Evolutionary conservation across 37 sponge, comb jelly and placozoan genomes (phyloP).

Genomic region (Chondrilla cf. caribensis): DNA sequence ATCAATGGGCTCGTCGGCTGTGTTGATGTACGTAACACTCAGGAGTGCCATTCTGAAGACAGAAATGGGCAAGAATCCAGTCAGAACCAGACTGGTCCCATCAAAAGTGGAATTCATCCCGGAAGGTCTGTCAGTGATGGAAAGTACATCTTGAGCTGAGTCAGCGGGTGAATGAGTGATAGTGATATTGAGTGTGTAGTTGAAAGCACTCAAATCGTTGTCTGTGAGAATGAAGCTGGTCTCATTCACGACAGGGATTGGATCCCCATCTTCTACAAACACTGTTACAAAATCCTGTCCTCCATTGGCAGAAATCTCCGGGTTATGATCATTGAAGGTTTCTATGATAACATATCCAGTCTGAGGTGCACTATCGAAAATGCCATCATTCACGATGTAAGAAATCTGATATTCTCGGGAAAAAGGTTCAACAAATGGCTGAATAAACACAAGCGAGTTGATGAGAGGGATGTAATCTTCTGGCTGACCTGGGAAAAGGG

Average conservation of each 20-base stretch:
- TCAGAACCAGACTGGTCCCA: conserved; percentile 8
- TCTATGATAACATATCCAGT: conserved; percentile 16
- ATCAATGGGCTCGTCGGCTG: conserved; percentile 49
- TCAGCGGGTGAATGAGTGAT: conserved; percentile 37
- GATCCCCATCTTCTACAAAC: conserved; percentile 57
- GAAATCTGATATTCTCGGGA: conserved; percentile 13
- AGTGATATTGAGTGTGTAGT: conserved; percentile 38
- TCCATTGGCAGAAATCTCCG: conserved; percentile 52
- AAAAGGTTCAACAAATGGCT: conserved; percentile 49
- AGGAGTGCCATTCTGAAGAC: not conserved
- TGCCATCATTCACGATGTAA: conserved; percentile 62
- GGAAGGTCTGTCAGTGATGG: conserved; percentile 29
- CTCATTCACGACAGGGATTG: conserved; percentile 49
- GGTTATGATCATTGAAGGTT: conserved; percentile 39
- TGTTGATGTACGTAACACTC: conserved; percentile 45
- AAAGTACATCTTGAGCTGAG: conserved; percentile 44
- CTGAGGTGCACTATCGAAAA: conserved; percentile 37
- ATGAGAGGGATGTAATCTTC: conserved; percentile 55
- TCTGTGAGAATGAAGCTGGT: conserved; percentile 59
- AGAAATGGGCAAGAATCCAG: conserved; percentile 19
- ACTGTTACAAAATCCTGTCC: conserved; percentile 37
- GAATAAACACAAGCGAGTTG: conserved; percentile 50
- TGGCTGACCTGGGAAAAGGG: conserved; percentile 4
- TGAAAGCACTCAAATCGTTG: conserved; percentile 49
- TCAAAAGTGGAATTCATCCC: conserved; percentile 33